A percentile compares a stretch with the other conserved stretches of the same genome.
Evolutionary conservation across 2,888 invertebrate genomes (phyloP).

Genomic region (Tetramorium bicarinatum): DNA sequence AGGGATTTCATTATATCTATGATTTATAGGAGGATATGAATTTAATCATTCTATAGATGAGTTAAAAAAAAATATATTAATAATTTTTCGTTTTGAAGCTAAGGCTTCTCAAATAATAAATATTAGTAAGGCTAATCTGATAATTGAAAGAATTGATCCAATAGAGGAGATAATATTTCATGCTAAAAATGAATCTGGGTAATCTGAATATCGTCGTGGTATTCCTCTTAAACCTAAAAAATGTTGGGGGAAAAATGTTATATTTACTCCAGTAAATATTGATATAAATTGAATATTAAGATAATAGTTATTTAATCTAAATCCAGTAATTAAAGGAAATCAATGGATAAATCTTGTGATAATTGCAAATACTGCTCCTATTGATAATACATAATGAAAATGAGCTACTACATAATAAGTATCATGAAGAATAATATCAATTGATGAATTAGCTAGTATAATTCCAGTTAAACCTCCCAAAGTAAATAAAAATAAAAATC

Average conservation of each 20-base stretch:
- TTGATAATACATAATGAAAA: too few species aligned
- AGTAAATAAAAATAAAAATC: too few species aligned
- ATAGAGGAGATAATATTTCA: constrained; percentile 49
- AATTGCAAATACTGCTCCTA: too few species aligned
- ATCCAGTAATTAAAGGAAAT: too few species aligned
- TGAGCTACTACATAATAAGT: too few species aligned
- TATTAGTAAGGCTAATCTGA: constrained; percentile 87
- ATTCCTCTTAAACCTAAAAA: constrained; percentile 47
- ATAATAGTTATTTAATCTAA: too few species aligned
- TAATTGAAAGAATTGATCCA: constrained; percentile 56
- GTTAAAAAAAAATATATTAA: constrained; percentile 19
- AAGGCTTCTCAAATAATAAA: constrained; percentile 90
- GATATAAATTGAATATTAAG: too few species aligned
- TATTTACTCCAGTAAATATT: too few species aligned
- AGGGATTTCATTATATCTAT: constrained; percentile 21
- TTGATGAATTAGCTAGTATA: too few species aligned
- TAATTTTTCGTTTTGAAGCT: constrained; percentile 78
- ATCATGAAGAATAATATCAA: too few species aligned
- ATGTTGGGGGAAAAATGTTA: constrained; percentile 59
- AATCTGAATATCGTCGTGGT: constrained; percentile 57
- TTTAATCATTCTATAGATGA: neutral
- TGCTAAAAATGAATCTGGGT: neutral
- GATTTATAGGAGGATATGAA: neutral
- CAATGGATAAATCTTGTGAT: too few species aligned
- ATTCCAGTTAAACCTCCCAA: too few species aligned